phyloP scores from a whole-genome alignment of 2,113 vertebrate genomes.

The Phoenicopterus ruber region DNA sequence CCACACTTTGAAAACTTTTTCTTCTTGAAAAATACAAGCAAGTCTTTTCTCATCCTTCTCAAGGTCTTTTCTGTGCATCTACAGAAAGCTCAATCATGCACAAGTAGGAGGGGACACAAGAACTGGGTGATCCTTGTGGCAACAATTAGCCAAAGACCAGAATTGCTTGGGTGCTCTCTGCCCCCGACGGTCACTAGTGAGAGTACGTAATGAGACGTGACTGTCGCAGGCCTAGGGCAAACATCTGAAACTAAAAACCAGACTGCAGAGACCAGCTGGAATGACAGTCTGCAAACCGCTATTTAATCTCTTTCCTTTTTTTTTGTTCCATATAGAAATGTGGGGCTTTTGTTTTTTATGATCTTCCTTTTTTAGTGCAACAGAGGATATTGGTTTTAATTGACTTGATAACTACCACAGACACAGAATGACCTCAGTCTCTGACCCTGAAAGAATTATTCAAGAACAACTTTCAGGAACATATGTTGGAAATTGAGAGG shows the following conservation, averaged over 20 bases:
- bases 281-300: not conserved
- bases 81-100: not conserved
- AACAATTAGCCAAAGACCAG: slow-evolving; percentile 2
- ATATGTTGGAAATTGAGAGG: not conserved
- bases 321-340: not conserved
- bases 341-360: not conserved
- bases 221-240: not conserved
- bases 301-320: not conserved
- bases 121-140: not conserved
- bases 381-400: not conserved
- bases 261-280: slow-evolving; percentile 3
- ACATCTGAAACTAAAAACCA: not conserved
- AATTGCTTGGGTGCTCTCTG: not conserved
- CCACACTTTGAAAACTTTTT: not conserved
- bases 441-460: not conserved
- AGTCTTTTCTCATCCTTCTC: not conserved
- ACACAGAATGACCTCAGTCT: not conserved
- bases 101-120: not conserved
- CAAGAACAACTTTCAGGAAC: not conserved
- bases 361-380: not conserved
- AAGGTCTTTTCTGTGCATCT: not conserved
- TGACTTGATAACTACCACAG: not conserved
- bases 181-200: not conserved
- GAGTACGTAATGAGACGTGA: not conserved
- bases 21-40: not conserved